Evolutionary conservation across 2,888 invertebrate species (phyloP), one percentile per base, ranked within the genome.

Genomic region (Pheosia gnoma): DNA sequence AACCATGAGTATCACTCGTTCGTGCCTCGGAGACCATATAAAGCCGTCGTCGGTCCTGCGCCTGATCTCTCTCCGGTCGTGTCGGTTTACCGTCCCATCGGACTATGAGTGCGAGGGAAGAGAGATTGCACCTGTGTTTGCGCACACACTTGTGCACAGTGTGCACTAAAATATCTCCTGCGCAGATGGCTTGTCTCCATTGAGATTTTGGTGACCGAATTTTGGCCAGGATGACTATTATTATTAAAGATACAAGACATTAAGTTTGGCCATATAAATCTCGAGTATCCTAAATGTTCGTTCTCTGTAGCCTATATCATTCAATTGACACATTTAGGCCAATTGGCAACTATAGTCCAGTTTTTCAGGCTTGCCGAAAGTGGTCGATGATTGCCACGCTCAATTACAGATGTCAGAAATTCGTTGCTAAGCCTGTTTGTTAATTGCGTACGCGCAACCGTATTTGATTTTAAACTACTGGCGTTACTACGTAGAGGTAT

Each of bases 371-470:
- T 66, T 67, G 59, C 63, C 67, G 65, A 80, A 80, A 78, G 65
- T 60, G 41, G 64, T 66, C 57, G 61, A 66, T 64, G 66, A 73
- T 71, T 81, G 82, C 82, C 80, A 82, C 82, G 77, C 75, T 71
- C 66, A 80, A 75, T 82, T 83, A 80, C 73, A 78, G 71, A 65
- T 79, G 77, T 80, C 74, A 68, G 73, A 72, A 66, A 70, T 69
- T 71, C 60, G 71, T 59, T 59, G 45, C 45, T 47, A 67, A 77
- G 78, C 75, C 70, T 67, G 78, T 77, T 72, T 69, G 53, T 63
- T 70, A 67, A 72, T 72, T 79, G 68, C 65, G 59, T 64, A 70
- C 67, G 71, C 75, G 75, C 72, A 68, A 72, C 68, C 67, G 68
- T 78, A 79, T 61, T 69, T 62, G 58, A 10, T 10, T 10, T 8